phyloP scores from a whole-genome alignment of 2,797 vertebrate species.

The Gymnopithys bicolor region DNA sequence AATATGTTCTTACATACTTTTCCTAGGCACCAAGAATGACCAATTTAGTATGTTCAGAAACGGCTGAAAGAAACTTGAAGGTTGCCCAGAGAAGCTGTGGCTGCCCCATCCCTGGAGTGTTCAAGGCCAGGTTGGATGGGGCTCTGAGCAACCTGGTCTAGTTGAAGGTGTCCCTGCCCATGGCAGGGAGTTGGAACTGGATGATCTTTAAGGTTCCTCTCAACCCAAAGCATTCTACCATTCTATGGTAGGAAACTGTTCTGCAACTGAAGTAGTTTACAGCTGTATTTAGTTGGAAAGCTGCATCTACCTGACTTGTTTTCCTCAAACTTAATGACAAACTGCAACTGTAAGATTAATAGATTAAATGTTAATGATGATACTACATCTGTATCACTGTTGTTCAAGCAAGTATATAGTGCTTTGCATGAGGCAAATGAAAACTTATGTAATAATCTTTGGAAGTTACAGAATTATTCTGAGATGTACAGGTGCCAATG shows the following conservation, averaged over 20 bases:
- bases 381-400: background rate
- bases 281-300: background rate
- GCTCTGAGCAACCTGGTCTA: background rate
- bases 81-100: background rate
- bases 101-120: background rate
- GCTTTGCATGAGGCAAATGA: background rate
- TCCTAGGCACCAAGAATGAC: background rate
- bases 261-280: background rate
- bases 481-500: background rate
- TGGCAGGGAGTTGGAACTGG: background rate
- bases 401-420: background rate
- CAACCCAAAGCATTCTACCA: background rate
- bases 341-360: background rate
- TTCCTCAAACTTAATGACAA: background rate
- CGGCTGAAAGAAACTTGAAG: background rate
- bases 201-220: background rate
- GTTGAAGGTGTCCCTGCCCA: too few species aligned
- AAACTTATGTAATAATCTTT: background rate
- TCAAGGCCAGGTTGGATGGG: background rate
- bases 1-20: background rate
- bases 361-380: background rate
- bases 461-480: background rate
- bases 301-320: background rate
- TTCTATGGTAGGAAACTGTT: background rate
- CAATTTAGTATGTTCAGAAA: background rate